Base-by-base conservation (phyloP, 1,140 invertebrate species). In the Drosophila ohnishii region DNA sequence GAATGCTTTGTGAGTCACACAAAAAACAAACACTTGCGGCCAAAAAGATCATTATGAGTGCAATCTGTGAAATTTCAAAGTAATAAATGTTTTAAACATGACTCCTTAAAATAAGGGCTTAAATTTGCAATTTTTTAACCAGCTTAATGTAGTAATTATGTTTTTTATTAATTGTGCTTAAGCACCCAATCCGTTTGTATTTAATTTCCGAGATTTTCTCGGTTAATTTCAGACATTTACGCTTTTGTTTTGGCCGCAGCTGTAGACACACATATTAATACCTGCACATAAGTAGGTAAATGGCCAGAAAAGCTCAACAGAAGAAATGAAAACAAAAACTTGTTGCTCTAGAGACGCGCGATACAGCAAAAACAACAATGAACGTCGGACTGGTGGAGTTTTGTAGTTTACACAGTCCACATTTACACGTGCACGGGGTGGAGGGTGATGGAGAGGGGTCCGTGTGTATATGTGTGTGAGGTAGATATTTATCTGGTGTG, bases 311-410 rank as follows among this genome's bases (percentile, higher is more conserved):
- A 45, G 32, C 28, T 22, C n/a, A 55, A 64, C 64, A 45, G 35
- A 39, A 75, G 30, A 16, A 53, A 59, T 56, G 45, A 53, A 62
- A 55, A 40, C 45, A 55, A 62, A 77, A 83, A 87, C 83, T 79
- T 87, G 83, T 87, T 87, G 76, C 76, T 61, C 61, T 77, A 50
- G 50, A 48, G 65, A 58, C 53, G 22, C 19, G 45, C 25, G 48
- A 42, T 30, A 76, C 59, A 60, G 58, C 53, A 74, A 75, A 65
- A 57, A 45, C 47, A 78, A 82, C 75, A 48, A 35, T 34, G 50
- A 63, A 42, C 69, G 78, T 75, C 82, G 75, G 69, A 65, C 78
- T 76, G 74, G 47, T 51, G 40, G 57, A 67, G 47, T 67, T 60
- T 78, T 60, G 55, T 70, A 53, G 51, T 80, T 65, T 80, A 71